Percentiles rank a stretch among this genome's conserved stretches.
Conservation (phyloP, 2,888 invertebrate species). For the Dendrolimus pini region DNA sequence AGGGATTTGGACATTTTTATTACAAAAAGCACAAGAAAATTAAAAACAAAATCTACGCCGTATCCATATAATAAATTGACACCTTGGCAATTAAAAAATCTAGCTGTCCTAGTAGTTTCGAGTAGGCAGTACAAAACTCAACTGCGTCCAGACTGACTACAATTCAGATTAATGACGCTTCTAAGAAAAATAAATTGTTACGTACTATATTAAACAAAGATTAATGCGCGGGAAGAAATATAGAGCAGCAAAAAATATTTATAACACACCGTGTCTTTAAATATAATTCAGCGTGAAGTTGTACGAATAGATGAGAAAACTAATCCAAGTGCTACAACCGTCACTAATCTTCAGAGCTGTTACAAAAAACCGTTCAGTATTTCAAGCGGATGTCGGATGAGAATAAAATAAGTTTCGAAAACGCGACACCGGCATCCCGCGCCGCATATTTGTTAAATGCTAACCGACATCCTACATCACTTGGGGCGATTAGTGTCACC, state of each 20-base stretch:
- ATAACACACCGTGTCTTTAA: neutral
- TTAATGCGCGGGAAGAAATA: neutral
- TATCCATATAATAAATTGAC: too few species aligned
- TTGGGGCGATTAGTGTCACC: constrained; percentile 52
- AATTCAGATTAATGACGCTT: neutral
- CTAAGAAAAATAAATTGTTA: neutral
- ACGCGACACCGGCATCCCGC: constrained; percentile 28
- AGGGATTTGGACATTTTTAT: too few species aligned
- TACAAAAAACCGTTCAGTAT: constrained; percentile 12
- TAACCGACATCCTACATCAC: constrained; percentile 36
- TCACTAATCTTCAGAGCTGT: neutral
- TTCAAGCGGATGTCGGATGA: constrained; percentile 35
- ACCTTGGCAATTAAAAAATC: too few species aligned
- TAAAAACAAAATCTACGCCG: too few species aligned
- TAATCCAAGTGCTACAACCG: neutral
- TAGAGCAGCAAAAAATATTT: neutral
- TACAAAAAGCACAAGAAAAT: too few species aligned
- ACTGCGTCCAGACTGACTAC: too few species aligned
- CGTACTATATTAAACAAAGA: neutral
- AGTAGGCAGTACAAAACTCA: too few species aligned
- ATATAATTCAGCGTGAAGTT: neutral
- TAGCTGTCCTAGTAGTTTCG: too few species aligned
- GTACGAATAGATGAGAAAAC: neutral
- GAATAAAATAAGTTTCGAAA: constrained; percentile 21
- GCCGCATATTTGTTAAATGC: constrained; percentile 38